phyloP scores from a whole-genome alignment of 1,140 invertebrate genomes.

The Aphelinus certus region DNA sequence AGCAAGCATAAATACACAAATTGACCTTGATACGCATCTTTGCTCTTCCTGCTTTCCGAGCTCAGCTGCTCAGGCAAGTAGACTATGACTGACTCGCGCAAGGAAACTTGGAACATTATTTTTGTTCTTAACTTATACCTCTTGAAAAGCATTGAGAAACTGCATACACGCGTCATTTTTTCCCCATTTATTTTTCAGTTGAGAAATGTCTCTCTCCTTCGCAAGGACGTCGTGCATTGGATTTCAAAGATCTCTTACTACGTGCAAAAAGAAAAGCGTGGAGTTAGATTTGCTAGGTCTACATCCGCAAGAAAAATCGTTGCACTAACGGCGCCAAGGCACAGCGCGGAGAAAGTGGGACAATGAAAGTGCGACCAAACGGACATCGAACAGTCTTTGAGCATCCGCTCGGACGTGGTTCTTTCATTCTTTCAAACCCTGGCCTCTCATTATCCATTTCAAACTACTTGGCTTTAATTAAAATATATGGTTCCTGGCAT shows the following conservation, averaged over 20 bases:
- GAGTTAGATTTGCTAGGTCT: background rate
- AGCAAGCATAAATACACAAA: constrained; percentile 38
- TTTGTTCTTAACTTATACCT: too few relatives aligned
- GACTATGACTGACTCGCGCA: constrained; percentile 52
- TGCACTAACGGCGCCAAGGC: constrained; percentile 15
- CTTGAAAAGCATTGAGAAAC: too few relatives aligned
- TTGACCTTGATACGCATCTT: constrained; percentile 62
- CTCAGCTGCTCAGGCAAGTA: constrained; percentile 56
- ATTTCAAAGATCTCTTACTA: too few relatives aligned
- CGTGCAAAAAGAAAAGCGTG: background rate
- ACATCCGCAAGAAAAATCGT: constrained; percentile 21
- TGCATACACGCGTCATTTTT: background rate
- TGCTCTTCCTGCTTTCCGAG: constrained; percentile 54
- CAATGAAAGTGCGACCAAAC: constrained; percentile 64
- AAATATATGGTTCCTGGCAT: too few relatives aligned
- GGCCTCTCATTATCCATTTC: too few relatives aligned
- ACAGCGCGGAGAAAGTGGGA: constrained; percentile 60
- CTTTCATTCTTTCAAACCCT: background rate
- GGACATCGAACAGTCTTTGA: constrained; percentile 22
- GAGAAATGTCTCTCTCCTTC: background rate
- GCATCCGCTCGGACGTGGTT: constrained; percentile 16
- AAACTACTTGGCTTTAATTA: too few relatives aligned
- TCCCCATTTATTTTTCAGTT: background rate
- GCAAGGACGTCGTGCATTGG: background rate
- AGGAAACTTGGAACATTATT: too few relatives aligned